Conservation (phyloP, 2,888 invertebrate genomes). For the Meloe dianella region DNA sequence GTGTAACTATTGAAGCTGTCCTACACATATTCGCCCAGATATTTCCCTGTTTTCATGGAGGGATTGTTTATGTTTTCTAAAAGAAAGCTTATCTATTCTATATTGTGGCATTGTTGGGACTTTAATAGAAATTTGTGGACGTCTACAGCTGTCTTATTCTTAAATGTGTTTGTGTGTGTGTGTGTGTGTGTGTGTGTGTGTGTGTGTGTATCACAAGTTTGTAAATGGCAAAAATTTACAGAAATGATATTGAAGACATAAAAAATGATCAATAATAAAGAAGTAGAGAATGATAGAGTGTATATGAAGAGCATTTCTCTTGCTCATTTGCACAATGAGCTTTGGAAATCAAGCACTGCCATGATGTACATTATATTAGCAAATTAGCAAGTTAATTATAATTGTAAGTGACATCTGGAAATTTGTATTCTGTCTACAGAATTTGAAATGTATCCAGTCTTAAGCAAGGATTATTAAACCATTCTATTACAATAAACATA, state of each 20-base stretch:
- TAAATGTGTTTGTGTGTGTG: too few species aligned
- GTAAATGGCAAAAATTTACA: too few species aligned
- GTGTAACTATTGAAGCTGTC: neutral
- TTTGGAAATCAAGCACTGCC: conserved; percentile 33
- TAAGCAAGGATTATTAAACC: conserved; percentile 27
- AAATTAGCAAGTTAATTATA: conserved; percentile 59
- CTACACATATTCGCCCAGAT: neutral
- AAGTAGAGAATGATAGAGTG: too few species aligned
- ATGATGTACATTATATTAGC: conserved; percentile 48
- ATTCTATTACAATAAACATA: conserved; percentile 8
- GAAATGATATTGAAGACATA: too few species aligned
- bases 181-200: too few species aligned
- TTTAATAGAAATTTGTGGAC: neutral
- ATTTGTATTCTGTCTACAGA: conserved; percentile 54
- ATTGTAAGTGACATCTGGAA: conserved; percentile 57
- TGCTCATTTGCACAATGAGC: conserved; percentile 7
- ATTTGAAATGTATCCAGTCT: conserved; percentile 39
- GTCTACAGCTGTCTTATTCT: too few species aligned
- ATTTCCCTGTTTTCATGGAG: too few species aligned
- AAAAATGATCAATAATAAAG: too few species aligned
- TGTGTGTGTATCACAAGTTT: too few species aligned
- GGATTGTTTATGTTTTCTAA: neutral
- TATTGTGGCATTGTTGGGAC: neutral
- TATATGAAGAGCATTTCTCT: too few species aligned
- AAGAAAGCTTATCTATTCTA: neutral